Evolutionary conservation across 2,113 vertebrate species (phyloP).

Genomic region (Microcebus griseorufus): DNA sequence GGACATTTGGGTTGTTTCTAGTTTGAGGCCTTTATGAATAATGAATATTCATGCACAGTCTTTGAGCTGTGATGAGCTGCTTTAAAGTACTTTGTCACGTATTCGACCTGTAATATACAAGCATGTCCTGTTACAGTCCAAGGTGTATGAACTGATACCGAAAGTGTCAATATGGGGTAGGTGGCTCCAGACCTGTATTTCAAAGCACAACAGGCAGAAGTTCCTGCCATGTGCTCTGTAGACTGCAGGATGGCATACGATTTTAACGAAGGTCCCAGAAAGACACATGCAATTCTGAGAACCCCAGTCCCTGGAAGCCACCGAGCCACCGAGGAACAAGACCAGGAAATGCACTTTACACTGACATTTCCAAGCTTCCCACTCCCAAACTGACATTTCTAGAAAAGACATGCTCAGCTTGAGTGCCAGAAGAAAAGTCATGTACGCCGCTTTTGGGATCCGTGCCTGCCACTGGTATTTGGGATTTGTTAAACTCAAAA

Average conservation of each 20-base stretch:
- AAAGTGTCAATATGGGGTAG: rapidly evolving
- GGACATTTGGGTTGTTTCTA: background rate
- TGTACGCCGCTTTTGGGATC: background rate
- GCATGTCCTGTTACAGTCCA: background rate
- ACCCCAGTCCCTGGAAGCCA: background rate
- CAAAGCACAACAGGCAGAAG: background rate
- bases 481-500: background rate
- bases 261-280: background rate
- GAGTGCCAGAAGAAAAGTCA: background rate
- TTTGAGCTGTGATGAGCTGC: background rate
- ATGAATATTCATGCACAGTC: background rate
- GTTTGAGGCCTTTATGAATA: background rate
- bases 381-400: conserved; percentile 56
- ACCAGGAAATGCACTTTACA: background rate
- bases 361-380: conserved; percentile 23
- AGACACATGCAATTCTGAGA: background rate
- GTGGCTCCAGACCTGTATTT: background rate
- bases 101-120: background rate
- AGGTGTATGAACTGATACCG: background rate
- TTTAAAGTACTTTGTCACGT: background rate
- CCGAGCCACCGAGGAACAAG: rapidly evolving
- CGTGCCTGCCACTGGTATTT: background rate
- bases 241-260: background rate
- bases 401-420: conserved; percentile 29
- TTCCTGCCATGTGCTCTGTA: rapidly evolving